Evolutionary conservation across 2,797 vertebrate genomes (phyloP).

Genomic region (Sorex maritimensis): DNA sequence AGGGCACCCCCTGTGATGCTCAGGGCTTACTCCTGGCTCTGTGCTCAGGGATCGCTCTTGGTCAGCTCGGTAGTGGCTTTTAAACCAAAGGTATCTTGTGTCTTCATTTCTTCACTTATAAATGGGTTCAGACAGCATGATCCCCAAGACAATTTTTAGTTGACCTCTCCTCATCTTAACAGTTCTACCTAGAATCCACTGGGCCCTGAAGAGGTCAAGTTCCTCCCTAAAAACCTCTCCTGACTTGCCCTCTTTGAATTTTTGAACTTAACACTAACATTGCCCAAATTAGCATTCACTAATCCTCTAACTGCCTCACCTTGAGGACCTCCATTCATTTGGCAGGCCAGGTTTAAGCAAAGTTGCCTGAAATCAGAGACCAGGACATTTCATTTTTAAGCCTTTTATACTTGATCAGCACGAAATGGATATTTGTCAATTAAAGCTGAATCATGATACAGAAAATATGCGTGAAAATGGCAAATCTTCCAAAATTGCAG

Average conservation of each 20-base stretch:
- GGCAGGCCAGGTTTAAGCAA: conserved; percentile 45
- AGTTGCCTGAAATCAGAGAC: conserved; percentile 60
- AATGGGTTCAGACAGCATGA: conserved; percentile 51
- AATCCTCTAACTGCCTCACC: conserved; percentile 69
- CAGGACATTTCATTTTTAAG: conserved; percentile 56
- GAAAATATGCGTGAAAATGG: conserved; percentile 52
- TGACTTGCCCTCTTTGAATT: conserved; percentile 44
- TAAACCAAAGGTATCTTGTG: not conserved
- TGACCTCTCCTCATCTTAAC: not conserved
- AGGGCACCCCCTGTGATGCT: too few species aligned
- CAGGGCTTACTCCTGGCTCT: too few species aligned
- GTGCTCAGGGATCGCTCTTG: too few species aligned
- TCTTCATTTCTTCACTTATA: conserved; percentile 65
- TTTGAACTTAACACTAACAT: conserved; percentile 60
- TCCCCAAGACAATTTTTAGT: conserved; percentile 56
- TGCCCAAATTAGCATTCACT: conserved; percentile 62
- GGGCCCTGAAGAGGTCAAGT: conserved; percentile 16
- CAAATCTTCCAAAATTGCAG: conserved; percentile 26
- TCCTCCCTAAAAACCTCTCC: conserved; percentile 39
- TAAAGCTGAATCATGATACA: conserved; percentile 63
- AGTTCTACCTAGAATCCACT: conserved; percentile 58
- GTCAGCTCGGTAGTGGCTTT: not conserved
- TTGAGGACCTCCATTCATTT: conserved; percentile 48
- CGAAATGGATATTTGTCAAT: conserved; percentile 50
- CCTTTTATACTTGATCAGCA: conserved; percentile 50